A percentile compares a stretch with the other conserved stretches of the same genome.
Evolutionary conservation across 2,113 vertebrate species (phyloP).

Genomic region (Naja naja): DNA sequence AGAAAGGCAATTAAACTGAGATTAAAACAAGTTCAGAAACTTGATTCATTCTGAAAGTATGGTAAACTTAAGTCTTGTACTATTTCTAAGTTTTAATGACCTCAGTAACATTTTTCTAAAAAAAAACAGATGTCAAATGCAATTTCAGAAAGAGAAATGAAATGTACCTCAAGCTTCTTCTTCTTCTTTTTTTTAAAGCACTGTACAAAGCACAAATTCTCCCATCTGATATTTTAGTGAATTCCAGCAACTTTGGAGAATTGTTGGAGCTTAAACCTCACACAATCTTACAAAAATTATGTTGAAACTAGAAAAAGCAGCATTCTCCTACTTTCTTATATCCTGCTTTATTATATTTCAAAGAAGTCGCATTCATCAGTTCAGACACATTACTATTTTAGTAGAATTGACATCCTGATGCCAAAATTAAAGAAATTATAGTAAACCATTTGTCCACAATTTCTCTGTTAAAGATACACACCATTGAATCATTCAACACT

Average conservation of each 20-base stretch:
- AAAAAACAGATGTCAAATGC: constrained; percentile 61
- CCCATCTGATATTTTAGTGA: constrained; percentile 53
- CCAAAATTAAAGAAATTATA: background rate
- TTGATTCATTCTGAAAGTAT: constrained; percentile 78
- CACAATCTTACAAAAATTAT: background rate
- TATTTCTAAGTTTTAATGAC: constrained; percentile 71
- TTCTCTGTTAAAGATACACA: background rate
- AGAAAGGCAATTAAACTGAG: constrained; percentile 63
- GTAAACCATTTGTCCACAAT: background rate
- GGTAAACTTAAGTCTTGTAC: constrained; percentile 60
- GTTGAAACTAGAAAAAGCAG: background rate
- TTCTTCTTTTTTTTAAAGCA: background rate
- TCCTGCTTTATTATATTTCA: background rate
- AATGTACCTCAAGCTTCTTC: constrained; percentile 41
- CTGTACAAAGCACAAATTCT: constrained; percentile 44
- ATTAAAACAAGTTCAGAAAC: constrained; percentile 67
- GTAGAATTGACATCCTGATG: background rate
- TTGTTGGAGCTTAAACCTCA: constrained; percentile 12
- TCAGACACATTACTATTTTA: background rate
- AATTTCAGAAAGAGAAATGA: constrained; percentile 64
- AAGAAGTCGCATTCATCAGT: background rate
- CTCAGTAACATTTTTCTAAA: constrained; percentile 67
- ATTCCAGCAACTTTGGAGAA: constrained; percentile 46
- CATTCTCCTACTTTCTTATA: background rate
- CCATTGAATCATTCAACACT: background rate